Conservation (phyloP, 2,797 vertebrate species). For the Eremophila alpestris region DNA sequence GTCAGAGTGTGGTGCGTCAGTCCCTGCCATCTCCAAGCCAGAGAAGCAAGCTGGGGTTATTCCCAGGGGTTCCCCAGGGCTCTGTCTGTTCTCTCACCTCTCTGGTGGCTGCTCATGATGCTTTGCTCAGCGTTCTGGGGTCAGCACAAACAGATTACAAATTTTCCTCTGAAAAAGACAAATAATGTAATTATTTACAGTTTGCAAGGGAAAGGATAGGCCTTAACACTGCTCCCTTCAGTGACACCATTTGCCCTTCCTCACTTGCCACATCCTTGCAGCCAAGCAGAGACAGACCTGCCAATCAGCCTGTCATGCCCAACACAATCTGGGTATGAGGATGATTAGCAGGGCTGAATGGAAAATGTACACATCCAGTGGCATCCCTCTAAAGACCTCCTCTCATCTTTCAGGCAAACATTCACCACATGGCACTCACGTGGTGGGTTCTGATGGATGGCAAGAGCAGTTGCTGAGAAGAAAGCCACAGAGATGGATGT, state of each 20-base stretch:
- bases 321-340: background rate
- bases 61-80: background rate
- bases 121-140: background rate
- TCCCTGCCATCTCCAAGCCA: background rate
- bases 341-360: background rate
- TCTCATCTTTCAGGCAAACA: slow-evolving; percentile 51
- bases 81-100: slow-evolving; percentile 40
- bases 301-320: background rate
- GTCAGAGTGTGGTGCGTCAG: background rate
- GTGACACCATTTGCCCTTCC: background rate
- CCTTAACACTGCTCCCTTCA: background rate
- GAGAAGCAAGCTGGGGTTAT: background rate
- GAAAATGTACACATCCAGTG: background rate
- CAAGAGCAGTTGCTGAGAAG: slow-evolving; percentile 64
- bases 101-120: slow-evolving; percentile 11
- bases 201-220: background rate
- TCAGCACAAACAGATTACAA: background rate
- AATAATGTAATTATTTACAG: background rate
- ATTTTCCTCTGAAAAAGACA: background rate
- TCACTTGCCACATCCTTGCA: background rate
- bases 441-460: slow-evolving; percentile 56
- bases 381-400: slow-evolving; percentile 35
- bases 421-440: slow-evolving; percentile 55
- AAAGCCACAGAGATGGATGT: slow-evolving; percentile 26
- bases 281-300: background rate